Percentiles rank a stretch among this genome's conserved stretches.
Conservation (phyloP, 2,113 vertebrate species). For the Hucho hucho region DNA sequence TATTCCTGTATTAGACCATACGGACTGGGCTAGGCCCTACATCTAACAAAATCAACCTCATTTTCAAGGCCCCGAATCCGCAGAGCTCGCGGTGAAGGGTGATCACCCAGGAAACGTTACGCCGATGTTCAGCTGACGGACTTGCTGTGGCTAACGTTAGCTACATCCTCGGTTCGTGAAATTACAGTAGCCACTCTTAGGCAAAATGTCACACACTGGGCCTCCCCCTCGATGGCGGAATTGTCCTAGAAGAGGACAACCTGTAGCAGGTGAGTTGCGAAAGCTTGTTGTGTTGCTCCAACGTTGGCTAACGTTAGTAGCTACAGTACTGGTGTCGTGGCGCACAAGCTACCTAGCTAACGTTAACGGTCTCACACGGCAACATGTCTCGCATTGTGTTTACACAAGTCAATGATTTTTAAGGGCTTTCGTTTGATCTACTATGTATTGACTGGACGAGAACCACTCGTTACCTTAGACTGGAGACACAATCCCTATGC, state of each 20-base stretch:
- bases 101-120: neutral
- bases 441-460: no score
- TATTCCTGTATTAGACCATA: neutral
- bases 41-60: neutral
- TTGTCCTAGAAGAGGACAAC: conserved; percentile 92
- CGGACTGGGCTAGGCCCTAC: neutral
- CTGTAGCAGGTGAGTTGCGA: conserved; percentile 84
- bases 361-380: no score
- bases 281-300: neutral
- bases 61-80: conserved; percentile 35
- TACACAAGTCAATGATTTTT: no score
- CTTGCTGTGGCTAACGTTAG: neutral
- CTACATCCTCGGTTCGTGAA: neutral
- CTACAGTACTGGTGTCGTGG: no score
- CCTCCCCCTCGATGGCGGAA: conserved; percentile 93
- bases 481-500: no score
- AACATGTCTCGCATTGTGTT: no score
- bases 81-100: conserved; percentile 31
- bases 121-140: conserved; percentile 19
- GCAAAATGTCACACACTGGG: conserved; percentile 85
- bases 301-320: neutral
- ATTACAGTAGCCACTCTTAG: conserved; percentile 1
- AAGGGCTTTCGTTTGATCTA: no score
- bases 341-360: no score
- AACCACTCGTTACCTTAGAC: no score